Conservation (phyloP, 2,888 invertebrate genomes). For the Saturnia japonica region DNA sequence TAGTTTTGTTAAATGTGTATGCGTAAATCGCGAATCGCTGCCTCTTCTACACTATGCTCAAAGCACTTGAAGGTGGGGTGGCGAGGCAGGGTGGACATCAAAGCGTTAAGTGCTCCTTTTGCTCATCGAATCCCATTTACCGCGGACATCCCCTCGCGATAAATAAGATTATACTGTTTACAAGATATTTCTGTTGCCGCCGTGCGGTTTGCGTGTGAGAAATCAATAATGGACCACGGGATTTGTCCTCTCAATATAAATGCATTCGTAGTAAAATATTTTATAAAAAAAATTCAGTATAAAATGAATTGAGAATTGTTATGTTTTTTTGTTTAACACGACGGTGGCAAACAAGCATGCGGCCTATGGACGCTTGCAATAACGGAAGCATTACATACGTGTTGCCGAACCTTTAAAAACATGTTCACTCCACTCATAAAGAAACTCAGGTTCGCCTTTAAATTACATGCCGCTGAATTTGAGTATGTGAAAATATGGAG, state of each 20-base stretch:
- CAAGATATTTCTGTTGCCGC: conserved; percentile 19
- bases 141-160: conserved; percentile 67
- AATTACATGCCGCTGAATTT: no score
- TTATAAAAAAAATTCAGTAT: neutral
- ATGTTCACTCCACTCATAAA: no score
- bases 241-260: conserved; percentile 26
- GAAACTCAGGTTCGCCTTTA: no score
- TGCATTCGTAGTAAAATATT: neutral
- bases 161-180: conserved; percentile 68
- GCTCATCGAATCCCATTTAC: conserved; percentile 67
- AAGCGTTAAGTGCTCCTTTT: conserved; percentile 79
- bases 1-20: neutral
- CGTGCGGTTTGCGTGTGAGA: conserved; percentile 20
- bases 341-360: no score
- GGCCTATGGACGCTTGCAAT: no score
- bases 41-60: conserved; percentile 22
- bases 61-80: conserved; percentile 56
- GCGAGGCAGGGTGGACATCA: conserved; percentile 71
- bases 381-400: no score
- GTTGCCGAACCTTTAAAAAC: no score
- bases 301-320: no score
- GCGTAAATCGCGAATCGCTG: conserved; percentile 27
- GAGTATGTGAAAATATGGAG: no score
- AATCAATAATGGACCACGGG: conserved; percentile 37
- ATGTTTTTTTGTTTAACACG: no score